Evolutionary conservation across 2,113 vertebrate species (phyloP).

Genomic region (Drymodes brunneopygia): DNA sequence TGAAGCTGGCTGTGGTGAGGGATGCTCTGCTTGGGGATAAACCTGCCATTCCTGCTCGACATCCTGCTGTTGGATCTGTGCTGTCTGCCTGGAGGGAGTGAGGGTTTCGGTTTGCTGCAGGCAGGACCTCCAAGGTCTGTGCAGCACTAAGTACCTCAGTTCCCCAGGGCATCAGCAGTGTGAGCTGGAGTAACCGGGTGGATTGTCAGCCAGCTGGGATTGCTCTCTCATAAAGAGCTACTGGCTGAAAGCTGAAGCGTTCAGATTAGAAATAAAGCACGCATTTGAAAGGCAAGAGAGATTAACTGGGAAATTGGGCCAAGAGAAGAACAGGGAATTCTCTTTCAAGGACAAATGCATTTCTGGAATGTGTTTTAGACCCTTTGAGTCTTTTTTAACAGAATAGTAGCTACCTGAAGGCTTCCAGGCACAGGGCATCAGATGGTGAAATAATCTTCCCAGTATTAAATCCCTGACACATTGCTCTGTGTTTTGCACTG

Average conservation of each 20-base stretch:
- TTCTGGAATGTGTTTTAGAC: not conserved
- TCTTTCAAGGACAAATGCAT: not conserved
- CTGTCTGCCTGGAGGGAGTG: not conserved
- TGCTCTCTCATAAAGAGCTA: not conserved
- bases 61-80: not conserved
- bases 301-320: not conserved
- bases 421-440: not conserved
- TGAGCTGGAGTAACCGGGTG: not conserved
- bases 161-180: not conserved
- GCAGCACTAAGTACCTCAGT: not conserved
- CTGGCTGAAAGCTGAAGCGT: not conserved
- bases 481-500: not conserved
- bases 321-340: not conserved
- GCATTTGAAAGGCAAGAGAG: not conserved
- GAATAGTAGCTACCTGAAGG: not conserved
- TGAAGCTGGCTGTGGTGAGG: not conserved
- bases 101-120: not conserved
- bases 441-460: not conserved
- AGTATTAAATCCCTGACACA: not conserved
- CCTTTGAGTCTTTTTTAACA: not conserved
- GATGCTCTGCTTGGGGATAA: not conserved
- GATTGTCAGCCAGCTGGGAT: conserved; percentile 27
- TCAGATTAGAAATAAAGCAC: not conserved
- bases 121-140: not conserved
- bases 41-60: not conserved